These are phyloP conservation scores for Galaxea fascicularis DNA, from an alignment of 92 coral and sea anemone species.

Conservation along the genomic window DNA sequence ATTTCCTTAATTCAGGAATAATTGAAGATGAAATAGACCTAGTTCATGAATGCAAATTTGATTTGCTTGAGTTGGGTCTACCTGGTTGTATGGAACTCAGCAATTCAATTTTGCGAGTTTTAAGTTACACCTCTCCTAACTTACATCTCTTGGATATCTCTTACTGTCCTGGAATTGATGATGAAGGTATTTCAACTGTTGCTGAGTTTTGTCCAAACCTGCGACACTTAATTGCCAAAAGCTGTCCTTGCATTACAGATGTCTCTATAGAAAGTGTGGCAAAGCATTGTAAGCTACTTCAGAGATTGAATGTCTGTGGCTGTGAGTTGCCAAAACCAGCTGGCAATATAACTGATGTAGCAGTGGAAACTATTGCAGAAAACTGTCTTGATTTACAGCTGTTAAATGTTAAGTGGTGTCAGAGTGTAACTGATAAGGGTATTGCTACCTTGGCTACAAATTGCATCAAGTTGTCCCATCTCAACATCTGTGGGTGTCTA, in stretches of 20 bases:
- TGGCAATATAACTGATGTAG: conserved; percentile 86
- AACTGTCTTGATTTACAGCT: conserved; percentile 60
- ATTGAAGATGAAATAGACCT: conserved; percentile 38
- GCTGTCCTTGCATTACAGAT: conserved; percentile 83
- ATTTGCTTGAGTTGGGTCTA: conserved; percentile 53
- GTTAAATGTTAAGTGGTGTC: conserved; percentile 82
- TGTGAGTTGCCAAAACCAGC: conserved; percentile 83
- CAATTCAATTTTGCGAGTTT: conserved; percentile 39
- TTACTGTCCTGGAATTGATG: conserved; percentile 79
- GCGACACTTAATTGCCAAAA: conserved; percentile 66
- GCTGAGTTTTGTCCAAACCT: conserved; percentile 77
- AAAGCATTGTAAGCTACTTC: conserved; percentile 68
- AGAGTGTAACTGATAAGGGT: conserved; percentile 82
- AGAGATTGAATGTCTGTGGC: conserved; percentile 77
- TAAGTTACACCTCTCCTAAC: conserved; percentile 50
- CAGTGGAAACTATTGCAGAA: conserved; percentile 72
- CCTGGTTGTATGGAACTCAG: conserved; percentile 69
- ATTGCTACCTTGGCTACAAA: conserved; percentile 77
- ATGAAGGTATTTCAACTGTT: conserved; percentile 66
- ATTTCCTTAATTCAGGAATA: conserved; percentile 64
- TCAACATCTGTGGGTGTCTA: conserved; percentile 86
- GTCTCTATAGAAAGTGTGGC: conserved; percentile 79
- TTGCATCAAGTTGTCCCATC: conserved; percentile 58
- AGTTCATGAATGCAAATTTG: background rate
- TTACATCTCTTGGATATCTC: conserved; percentile 71